These are phyloP conservation scores for Caenorhabditis sp. DNA, from an alignment of 2,888 invertebrate genomes.

Conservation along the genomic window DNA sequence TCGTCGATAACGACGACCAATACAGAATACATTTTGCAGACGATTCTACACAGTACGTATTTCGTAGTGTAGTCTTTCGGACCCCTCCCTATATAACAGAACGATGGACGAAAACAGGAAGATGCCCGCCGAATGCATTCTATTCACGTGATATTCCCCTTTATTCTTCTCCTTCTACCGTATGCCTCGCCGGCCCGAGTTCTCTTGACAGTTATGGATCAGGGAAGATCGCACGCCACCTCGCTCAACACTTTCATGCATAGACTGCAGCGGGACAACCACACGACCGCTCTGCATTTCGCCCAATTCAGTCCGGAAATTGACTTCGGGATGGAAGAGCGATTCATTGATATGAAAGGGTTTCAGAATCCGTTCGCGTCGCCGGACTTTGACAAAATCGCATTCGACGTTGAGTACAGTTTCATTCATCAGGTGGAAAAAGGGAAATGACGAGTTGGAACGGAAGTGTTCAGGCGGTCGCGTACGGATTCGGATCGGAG, in stretches of 20 bases:
- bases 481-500: constrained; percentile 30
- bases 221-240: constrained; percentile 45
- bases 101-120: neutral
- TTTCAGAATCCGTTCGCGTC: constrained; percentile 43
- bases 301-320: constrained; percentile 30
- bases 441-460: too few species aligned
- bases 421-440: constrained; percentile 49
- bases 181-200: constrained; percentile 13
- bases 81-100: constrained; percentile 4
- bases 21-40: neutral
- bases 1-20: neutral
- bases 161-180: neutral
- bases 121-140: neutral
- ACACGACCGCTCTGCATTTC: constrained; percentile 33
- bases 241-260: constrained; percentile 47
- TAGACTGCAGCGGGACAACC: constrained; percentile 44
- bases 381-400: constrained; percentile 35
- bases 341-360: constrained; percentile 28
- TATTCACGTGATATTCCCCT: constrained; percentile 2
- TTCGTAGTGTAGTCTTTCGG: constrained; percentile 36
- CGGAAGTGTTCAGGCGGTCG: constrained; percentile 10
- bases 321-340: constrained; percentile 44
- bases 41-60: constrained; percentile 14
- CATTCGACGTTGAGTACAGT: constrained; percentile 34
- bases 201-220: constrained; percentile 41